phyloP scores from a whole-genome alignment of 2,113 vertebrate species.

The Lophotis ruficrista region DNA sequence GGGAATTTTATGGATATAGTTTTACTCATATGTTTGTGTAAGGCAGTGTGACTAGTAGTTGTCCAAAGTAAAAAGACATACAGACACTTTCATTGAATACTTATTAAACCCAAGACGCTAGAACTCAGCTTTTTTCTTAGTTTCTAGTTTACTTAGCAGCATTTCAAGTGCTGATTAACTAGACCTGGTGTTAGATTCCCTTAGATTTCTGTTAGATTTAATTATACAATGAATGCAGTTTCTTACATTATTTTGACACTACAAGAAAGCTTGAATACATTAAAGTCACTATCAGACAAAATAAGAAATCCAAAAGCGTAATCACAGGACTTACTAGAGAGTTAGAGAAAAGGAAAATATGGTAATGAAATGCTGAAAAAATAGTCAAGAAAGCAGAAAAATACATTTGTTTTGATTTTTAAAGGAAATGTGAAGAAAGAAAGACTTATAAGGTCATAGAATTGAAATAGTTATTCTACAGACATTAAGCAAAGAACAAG shows the following conservation, averaged over 20 bases:
- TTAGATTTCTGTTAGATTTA: constrained; percentile 34
- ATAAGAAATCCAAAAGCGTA: background rate
- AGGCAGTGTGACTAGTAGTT: background rate
- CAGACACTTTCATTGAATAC: background rate
- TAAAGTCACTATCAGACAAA: constrained; percentile 3
- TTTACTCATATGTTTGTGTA: background rate
- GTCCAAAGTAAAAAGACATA: background rate
- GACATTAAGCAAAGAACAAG: background rate
- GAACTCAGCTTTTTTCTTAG: background rate
- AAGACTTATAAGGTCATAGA: background rate
- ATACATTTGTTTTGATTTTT: background rate
- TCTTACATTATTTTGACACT: background rate
- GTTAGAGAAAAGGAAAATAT: background rate
- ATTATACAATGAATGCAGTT: background rate
- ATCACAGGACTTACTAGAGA: background rate
- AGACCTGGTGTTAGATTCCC: background rate
- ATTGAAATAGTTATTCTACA: background rate
- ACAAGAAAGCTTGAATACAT: background rate
- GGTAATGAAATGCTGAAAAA: background rate
- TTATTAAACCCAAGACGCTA: background rate
- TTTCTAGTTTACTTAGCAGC: constrained; percentile 2
- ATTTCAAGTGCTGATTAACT: background rate
- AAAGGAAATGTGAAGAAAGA: background rate
- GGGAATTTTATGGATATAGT: background rate
- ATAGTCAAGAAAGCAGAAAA: background rate